Base-by-base conservation (phyloP, 1,140 invertebrate species). In the Halictus rubicundus region DNA sequence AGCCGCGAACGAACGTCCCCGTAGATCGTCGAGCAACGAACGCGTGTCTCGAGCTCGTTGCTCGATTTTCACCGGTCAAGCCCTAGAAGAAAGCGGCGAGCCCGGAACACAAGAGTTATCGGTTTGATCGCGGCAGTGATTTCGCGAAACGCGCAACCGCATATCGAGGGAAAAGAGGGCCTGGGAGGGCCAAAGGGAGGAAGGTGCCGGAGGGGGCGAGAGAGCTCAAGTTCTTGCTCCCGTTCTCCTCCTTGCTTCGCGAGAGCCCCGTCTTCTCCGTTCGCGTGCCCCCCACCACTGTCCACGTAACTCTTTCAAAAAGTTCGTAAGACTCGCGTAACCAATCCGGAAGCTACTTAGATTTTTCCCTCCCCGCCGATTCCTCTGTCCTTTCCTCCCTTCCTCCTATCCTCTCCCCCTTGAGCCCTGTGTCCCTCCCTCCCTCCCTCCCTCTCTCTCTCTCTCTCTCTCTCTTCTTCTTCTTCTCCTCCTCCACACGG, bases 281-380 rank as follows among this genome's bases (percentile, higher is more conserved):
- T 9, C 39, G 32, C 32, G 32, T 32, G 2, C 14, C 49, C 64
- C 78, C 63, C 78, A 72, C 80, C 60, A 78, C 66, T 46, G 73
- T 60, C 69, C 75, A 60, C 66, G 77, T 78, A 80, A 75, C 73
- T 74, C 78, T 77, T 74, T 80, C 76, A 76, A 83, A 66, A 88
- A 87, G 85, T 87, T 87, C 68, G 80, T 84, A 85, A 87, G 87
- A 80, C 74, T 83, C 68, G 75, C 77, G 85, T 87, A 87, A 89
- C 85, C 88, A 88, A 89, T 87, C 85, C 84, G 83, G 81, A 85
- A 88, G 83, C 75, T 80, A 89, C 82, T 88, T 83, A 83, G 81
- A 87, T 89, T 90, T 87, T 88, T 89, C 81, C 87, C 82, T 75
- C 71, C 65, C 66, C 81, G 72, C 52, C 75, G 74, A 59, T 71